phyloP scores from a whole-genome alignment of 2,888 invertebrate genomes.

The Isoperla grammatica region DNA sequence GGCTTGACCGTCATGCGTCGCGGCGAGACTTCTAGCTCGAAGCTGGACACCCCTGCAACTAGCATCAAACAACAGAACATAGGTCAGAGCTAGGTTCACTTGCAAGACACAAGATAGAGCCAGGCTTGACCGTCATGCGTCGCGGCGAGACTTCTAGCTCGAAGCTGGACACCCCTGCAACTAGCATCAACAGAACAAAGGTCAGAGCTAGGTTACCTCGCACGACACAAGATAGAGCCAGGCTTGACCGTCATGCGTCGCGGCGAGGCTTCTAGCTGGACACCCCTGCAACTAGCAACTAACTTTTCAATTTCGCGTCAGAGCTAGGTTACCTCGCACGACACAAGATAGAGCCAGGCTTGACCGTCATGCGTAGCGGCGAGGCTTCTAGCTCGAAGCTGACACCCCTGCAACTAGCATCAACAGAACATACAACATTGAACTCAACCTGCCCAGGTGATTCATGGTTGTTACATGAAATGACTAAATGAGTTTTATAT shows the following conservation, averaged over 20 bases:
- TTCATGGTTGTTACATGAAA: no score
- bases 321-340: neutral
- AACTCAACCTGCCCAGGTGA: no score
- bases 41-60: neutral
- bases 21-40: neutral
- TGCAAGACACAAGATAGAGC: neutral
- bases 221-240: constrained; percentile 2
- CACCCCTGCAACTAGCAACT: no score
- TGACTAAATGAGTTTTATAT: no score
- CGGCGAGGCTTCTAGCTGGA: neutral
- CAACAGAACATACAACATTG: no score
- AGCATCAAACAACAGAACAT: no score
- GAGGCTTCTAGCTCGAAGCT: neutral
- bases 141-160: constrained; percentile 5
- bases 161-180: neutral
- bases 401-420: no score
- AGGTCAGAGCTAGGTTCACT: neutral
- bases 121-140: constrained; percentile 2
- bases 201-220: neutral
- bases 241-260: constrained; percentile 7
- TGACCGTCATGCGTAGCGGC: constrained; percentile 6
- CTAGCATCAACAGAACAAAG: no score
- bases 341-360: constrained; percentile 2
- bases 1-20: constrained; percentile 7
- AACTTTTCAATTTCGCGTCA: no score